Evolutionary conservation across 2,888 invertebrate species (phyloP), one percentile per base, ranked within the genome.

Genomic region (Anthrax anthrax): DNA sequence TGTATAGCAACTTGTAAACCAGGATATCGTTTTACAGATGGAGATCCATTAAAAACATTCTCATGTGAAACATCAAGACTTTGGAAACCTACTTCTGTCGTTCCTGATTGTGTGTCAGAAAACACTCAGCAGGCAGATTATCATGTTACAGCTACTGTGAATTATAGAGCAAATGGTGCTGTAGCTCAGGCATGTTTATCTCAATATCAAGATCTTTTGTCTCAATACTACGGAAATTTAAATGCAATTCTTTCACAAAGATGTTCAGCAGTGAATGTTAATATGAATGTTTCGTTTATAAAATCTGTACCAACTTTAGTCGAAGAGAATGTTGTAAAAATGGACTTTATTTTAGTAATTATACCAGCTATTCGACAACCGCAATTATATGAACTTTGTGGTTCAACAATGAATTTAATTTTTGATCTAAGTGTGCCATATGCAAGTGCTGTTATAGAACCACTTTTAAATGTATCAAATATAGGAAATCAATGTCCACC

Each of bases 51-150:
- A 1, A 92, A 91, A 65, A 84, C 85, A 1, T 94, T 89, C 64
- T 76, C 81, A 2, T 94, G 92, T 60, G 83, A 86, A 62, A 76
- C 78, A 0, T 83, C 82, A 55, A 79, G 81, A 42, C 75, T 81
- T 49, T 94, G 94, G 94, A 74, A 78, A 12, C 94, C 95, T 2
- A 79, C 82, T 2, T 84, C 87, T 10, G 85, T 92, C 41, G 91
- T 94, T 18, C 94, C 94, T 0, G 91, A 94, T 60, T 95, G 95
- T 66, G 92, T 95, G 18, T 90, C 91, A 4, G 90, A 91, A 75
- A 87, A 91, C 65, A 92, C 91, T 16, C 88, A 91, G 63, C 89
- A 91, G 73, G 92, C 92, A n/a, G 84, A 88, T 51, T 92, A 92
- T 57, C 90, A 92, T 57, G 88, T 92, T 1, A 81, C 87, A 1